These are phyloP conservation scores for Cherax destructor DNA, from an alignment of 1,140 invertebrate species.

Conservation along the genomic window DNA sequence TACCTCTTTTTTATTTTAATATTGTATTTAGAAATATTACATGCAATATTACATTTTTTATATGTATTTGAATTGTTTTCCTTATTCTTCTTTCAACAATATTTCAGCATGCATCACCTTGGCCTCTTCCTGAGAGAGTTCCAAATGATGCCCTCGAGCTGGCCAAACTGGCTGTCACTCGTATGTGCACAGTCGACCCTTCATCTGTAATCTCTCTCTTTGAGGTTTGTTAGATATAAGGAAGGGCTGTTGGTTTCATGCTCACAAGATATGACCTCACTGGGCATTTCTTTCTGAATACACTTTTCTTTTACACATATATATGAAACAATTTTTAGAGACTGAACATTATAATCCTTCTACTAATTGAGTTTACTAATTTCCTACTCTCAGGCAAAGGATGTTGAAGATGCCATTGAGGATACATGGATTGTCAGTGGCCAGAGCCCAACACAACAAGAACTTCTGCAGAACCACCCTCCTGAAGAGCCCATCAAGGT, in stretches of 20 bases:
- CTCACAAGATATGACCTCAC: too few species aligned
- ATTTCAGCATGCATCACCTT: slow-evolving; percentile 89
- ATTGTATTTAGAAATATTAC: too few species aligned
- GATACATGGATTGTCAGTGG: slow-evolving; percentile 96
- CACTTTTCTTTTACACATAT: too few species aligned
- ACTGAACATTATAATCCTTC: too few species aligned
- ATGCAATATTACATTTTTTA: too few species aligned
- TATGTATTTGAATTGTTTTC: too few species aligned
- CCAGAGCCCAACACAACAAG: slow-evolving; percentile 86
- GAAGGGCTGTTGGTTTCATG: too few species aligned
- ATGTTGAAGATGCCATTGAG: slow-evolving; percentile 83
- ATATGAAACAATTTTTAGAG: too few species aligned
- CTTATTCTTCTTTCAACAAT: too few species aligned
- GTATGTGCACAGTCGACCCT: slow-evolving; percentile 91
- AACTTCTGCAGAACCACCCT: slow-evolving; percentile 84
- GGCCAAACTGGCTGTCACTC: slow-evolving; percentile 89
- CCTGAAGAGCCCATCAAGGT: slow-evolving; percentile 78
- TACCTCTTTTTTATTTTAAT: too few species aligned
- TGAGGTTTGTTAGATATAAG: slow-evolving; percentile 77
- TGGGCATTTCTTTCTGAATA: too few species aligned
- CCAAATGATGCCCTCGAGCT: slow-evolving; percentile 86
- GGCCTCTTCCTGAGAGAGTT: slow-evolving; percentile 85
- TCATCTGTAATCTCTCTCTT: slow-evolving; percentile 83
- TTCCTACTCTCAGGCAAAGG: slow-evolving; percentile 22
- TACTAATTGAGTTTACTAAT: too few species aligned